Conservation (phyloP, 2,113 vertebrate species). For the Pogona vitticeps region DNA sequence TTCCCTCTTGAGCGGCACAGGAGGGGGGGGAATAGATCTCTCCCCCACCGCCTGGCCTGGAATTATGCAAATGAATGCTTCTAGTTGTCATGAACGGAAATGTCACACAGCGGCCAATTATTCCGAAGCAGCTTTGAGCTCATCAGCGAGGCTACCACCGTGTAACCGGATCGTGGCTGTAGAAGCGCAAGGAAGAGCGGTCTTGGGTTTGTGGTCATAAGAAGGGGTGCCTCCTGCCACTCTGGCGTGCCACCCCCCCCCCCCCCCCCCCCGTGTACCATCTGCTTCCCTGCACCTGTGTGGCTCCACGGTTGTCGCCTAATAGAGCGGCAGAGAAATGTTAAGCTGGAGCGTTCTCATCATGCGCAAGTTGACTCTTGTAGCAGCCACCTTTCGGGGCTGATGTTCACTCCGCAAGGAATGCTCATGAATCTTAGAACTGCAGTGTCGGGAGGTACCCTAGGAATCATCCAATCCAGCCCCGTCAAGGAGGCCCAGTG, state of each 20-base stretch:
- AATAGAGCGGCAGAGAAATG: too few species aligned
- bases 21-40: not conserved
- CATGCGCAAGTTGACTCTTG: too few species aligned
- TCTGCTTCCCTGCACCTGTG: not conserved
- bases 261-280: not conserved
- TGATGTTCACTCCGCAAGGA: too few species aligned
- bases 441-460: too few species aligned
- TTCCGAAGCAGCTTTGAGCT: not conserved
- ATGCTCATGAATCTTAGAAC: too few species aligned
- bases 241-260: not conserved
- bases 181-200: not conserved
- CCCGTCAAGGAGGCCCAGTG: too few species aligned
- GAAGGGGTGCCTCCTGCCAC: not conserved
- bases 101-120: not conserved
- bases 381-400: too few species aligned
- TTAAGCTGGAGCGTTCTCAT: too few species aligned
- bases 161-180: not conserved
- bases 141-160: not conserved
- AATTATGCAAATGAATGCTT: conserved; percentile 23
- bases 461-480: too few species aligned
- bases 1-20: not conserved
- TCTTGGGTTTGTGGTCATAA: not conserved
- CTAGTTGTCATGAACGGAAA: not conserved
- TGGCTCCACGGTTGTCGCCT: too few species aligned
- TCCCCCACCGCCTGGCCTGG: not conserved